phyloP scores from a whole-genome alignment of 2,113 vertebrate genomes.

The Solenodon paradoxus region DNA sequence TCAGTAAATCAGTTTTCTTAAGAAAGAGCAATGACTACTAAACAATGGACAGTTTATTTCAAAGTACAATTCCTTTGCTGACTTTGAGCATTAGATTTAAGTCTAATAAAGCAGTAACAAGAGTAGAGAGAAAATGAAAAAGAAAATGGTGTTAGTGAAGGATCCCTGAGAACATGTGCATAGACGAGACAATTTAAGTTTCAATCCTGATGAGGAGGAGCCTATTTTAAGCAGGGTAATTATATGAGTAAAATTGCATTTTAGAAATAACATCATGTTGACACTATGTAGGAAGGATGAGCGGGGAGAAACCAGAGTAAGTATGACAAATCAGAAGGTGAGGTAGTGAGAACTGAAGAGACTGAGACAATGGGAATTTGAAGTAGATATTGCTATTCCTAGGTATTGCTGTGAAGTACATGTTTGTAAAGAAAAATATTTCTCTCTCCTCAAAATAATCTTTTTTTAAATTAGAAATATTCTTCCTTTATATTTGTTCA shows the following conservation, averaged over 20 bases:
- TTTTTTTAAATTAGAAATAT: neutral
- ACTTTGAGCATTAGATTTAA: neutral
- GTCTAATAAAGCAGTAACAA: neutral
- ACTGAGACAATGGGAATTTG: neutral
- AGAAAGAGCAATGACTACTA: constrained; percentile 33
- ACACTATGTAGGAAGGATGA: neutral
- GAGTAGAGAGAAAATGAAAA: too few species aligned
- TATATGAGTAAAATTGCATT: neutral
- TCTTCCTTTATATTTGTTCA: neutral
- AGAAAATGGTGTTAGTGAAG: neutral
- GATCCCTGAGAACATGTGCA: neutral
- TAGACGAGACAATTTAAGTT: neutral
- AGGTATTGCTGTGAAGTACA: neutral
- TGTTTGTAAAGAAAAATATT: neutral
- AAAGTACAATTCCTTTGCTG: constrained; percentile 7
- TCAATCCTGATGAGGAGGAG: neutral
- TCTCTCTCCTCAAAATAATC: neutral
- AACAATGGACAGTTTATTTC: constrained; percentile 10
- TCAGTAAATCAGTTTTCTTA: too few species aligned
- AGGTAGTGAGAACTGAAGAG: neutral
- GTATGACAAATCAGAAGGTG: neutral
- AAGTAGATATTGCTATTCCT: neutral
- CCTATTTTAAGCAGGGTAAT: neutral
- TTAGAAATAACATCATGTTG: neutral
- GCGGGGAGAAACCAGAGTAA: neutral